Evolutionary conservation across 2,888 invertebrate species (phyloP), one percentile per base, ranked within the genome.

Genomic region (Acleris laterana): DNA sequence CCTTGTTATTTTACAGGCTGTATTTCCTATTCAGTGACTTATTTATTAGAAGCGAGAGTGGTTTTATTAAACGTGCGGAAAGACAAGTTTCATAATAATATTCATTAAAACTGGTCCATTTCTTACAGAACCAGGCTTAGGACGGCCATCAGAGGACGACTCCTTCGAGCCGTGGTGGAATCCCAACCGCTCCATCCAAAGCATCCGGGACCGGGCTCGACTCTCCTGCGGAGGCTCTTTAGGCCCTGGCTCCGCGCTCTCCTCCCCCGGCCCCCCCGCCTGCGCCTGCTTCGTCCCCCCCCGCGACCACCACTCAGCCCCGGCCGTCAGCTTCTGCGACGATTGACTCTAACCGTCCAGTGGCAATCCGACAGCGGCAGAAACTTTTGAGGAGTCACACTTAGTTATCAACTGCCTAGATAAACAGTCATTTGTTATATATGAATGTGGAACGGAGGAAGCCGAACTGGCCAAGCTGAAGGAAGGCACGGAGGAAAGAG

Each of bases 281-380:
- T 92, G 92, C 78, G 87, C 87, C 62, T 92, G 92, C 77, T 89
- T 92, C 79, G 86, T 87, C 32, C 88, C 89, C 49, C 89, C 80
- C 1, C 71, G 90, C 50, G 90, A 88, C 76, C 94, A 94, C 72
- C 90, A 94, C 77, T 95, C 95, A 0, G 95, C 94, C 3, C 95
- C 95, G 0, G 93, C 88, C n/a, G 94, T 95, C 38, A 89, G 94
- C 19, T 95, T 95, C 81, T 94, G 93, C 77, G 94, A 91, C n/a
- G 89, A 91, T 79, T 90, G 90, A 90, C 88, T 82, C 75, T 89
- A 90, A 89, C 89, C 68, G 66, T 58, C 69, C 63, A 69, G 72
- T 57, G 56, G 61, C 38, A 63, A 65, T 64, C 70, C 57, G 70
- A 69, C 42, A 22, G 20, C 59, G 59, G 17, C 28, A 57, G 17